A percentile compares a stretch with the other conserved stretches of the same genome.
phyloP scores from a whole-genome alignment of 2,888 invertebrate species.

The Archaeoteleia sp. region DNA sequence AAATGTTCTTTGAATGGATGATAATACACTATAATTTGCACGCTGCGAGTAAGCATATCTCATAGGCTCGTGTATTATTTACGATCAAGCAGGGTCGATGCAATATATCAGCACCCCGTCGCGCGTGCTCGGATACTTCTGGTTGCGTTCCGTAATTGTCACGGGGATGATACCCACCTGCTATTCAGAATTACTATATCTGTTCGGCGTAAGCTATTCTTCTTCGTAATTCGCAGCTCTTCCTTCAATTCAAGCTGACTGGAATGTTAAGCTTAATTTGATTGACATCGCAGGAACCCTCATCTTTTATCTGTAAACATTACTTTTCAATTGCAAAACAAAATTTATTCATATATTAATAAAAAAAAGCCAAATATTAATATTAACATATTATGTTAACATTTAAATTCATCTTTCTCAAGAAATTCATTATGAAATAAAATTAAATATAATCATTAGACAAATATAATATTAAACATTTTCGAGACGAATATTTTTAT shows the following conservation, averaged over 20 bases:
- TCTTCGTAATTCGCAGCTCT: constrained; percentile 48
- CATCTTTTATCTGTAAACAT: too few relatives aligned
- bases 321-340: too few relatives aligned
- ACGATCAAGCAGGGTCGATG: constrained; percentile 29
- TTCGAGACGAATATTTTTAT: too few relatives aligned
- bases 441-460: too few relatives aligned
- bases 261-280: constrained; percentile 62
- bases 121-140: constrained; percentile 46
- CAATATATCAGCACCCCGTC: constrained; percentile 51
- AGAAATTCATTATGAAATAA: too few relatives aligned
- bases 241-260: constrained; percentile 47
- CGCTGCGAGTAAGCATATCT: constrained; percentile 11
- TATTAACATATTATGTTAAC: too few relatives aligned
- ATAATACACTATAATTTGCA: constrained; percentile 38
- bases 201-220: constrained; percentile 43
- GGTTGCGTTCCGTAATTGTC: constrained; percentile 47
- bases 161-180: constrained; percentile 53
- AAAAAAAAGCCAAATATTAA: background rate
- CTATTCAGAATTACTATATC: constrained; percentile 52
- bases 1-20: constrained; percentile 29
- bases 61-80: constrained; percentile 23
- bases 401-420: too few relatives aligned
- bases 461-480: too few relatives aligned
- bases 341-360: constrained; percentile 30
- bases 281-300: constrained; percentile 53